Evolutionary conservation across 2,888 invertebrate genomes (phyloP), one percentile per base, ranked within the genome.

Genomic region (Trichogramma dendrolimi): DNA sequence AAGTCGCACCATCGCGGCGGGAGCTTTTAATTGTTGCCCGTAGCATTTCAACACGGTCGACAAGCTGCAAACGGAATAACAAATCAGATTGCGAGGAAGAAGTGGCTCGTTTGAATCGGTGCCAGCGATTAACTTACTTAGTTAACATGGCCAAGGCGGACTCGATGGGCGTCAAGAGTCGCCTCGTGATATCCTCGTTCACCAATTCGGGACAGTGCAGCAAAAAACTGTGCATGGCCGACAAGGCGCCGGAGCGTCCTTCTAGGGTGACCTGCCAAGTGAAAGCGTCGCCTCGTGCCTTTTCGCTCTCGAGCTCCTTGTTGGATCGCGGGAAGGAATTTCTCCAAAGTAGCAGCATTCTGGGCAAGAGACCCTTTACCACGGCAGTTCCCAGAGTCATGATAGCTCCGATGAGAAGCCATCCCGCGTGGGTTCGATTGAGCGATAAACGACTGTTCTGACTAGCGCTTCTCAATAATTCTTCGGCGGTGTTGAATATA

Each of bases 211-310:
- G 90, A 72, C 96, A 97, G 79, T 96, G 90, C 43, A 90, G 83
- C 49, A 98, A 81, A 76, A 99, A 90, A 78, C 96, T 96, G 75
- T 95, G 91, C 86, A 99, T 90, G 0, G 97, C 95, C 50, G 96
- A 94, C 8, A 99, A 81, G 1, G 98, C 98, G 0, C 98, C 98
- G 4, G 97, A 95, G 50, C 98, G 85, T 4, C 96, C 96, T 81
- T 98, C 97, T 60, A 99, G 81, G 0, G 97, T 96, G 49, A 98
- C 92, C 84, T 95, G 94, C 98, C 98, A 98, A n/a, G 98, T 98
- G 77, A 98, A 97, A 0, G 96, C 93, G 81, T 99, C 98, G 6
- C 96, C 91, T 72, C 98, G 84, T 11, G 93, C 89, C 72, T 96
- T 96, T 80, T 99, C 99, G 0, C 96, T 94, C 77, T 98, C 98